These are phyloP conservation scores for Tiliqua scincoides DNA, from an alignment of 2,113 vertebrate species.

Conservation along the genomic window DNA sequence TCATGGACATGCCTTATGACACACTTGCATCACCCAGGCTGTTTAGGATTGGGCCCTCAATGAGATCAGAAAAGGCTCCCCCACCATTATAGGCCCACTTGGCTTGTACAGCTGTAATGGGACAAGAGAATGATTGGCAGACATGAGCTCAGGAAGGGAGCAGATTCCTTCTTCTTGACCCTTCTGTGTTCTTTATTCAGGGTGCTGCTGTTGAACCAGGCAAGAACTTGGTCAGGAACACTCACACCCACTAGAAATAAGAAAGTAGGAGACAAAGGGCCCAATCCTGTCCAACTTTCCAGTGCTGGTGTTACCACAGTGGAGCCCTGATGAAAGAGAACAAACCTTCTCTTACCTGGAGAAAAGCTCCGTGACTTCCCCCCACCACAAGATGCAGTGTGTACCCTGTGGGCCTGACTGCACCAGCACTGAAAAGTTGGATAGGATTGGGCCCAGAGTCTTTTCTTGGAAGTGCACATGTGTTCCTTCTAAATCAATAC, in stretches of 20 bases:
- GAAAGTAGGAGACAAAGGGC: neutral
- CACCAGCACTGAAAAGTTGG: too few relatives aligned
- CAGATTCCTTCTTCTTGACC: neutral
- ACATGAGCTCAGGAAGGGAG: neutral
- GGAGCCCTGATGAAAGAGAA: too few relatives aligned
- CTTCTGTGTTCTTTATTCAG: neutral
- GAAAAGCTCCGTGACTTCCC: too few relatives aligned
- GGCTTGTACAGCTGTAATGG: neutral
- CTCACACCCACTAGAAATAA: neutral
- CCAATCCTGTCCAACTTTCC: too few relatives aligned
- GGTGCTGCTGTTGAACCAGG: neutral
- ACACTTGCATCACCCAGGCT: too few relatives aligned
- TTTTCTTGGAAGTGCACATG: neutral
- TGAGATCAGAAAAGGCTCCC: neutral
- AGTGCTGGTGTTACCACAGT: too few relatives aligned
- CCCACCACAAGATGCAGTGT: too few relatives aligned
- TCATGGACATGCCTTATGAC: too few relatives aligned
- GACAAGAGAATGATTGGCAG: neutral
- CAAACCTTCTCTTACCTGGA: too few relatives aligned
- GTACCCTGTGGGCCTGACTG: too few relatives aligned
- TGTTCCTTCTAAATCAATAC: neutral
- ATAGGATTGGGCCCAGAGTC: too few relatives aligned
- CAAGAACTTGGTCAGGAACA: neutral
- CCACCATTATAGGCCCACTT: neutral
- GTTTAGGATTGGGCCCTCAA: too few relatives aligned